These are phyloP conservation scores for Drosophila baimaii DNA, from an alignment of 1,140 invertebrate species.

Conservation along the genomic window DNA sequence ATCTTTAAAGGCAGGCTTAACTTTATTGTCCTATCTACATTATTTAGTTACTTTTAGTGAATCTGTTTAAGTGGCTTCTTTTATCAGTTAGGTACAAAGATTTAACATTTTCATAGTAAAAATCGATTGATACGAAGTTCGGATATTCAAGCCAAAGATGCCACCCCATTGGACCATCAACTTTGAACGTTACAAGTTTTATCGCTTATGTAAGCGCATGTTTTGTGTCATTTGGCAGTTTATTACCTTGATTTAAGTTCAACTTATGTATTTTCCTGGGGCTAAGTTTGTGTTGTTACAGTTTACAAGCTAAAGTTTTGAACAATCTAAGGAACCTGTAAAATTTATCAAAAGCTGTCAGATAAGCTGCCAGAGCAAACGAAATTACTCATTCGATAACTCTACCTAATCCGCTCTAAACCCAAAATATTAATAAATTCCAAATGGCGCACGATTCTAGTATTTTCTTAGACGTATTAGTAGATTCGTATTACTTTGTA, in stretches of 20 bases:
- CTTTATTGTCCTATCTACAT: too few species aligned
- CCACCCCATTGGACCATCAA: not conserved
- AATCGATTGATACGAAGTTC: not conserved
- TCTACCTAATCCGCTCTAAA: not conserved
- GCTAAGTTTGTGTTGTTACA: slow-evolving; percentile 34
- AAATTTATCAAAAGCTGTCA: slow-evolving; percentile 19
- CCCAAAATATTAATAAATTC: not conserved
- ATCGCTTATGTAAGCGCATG: slow-evolving; percentile 23
- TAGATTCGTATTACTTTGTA: too few species aligned
- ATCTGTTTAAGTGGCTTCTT: too few species aligned
- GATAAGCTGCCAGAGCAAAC: not conserved
- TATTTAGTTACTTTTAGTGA: too few species aligned
- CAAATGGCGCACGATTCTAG: slow-evolving; percentile 38
- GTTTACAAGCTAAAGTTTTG: slow-evolving; percentile 35
- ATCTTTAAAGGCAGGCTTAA: too few species aligned
- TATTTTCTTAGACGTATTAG: too few species aligned
- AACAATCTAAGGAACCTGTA: slow-evolving; percentile 23
- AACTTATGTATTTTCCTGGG: slow-evolving; percentile 38
- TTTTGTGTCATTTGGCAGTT: slow-evolving; percentile 41
- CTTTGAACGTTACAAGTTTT: slow-evolving; percentile 33
- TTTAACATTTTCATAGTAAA: too few species aligned
- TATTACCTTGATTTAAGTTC: slow-evolving; percentile 52
- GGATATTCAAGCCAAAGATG: not conserved
- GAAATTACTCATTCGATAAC: not conserved
- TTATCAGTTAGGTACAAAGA: too few species aligned